phyloP scores from a whole-genome alignment of 2,113 vertebrate species.

The Thomomys bottae region DNA sequence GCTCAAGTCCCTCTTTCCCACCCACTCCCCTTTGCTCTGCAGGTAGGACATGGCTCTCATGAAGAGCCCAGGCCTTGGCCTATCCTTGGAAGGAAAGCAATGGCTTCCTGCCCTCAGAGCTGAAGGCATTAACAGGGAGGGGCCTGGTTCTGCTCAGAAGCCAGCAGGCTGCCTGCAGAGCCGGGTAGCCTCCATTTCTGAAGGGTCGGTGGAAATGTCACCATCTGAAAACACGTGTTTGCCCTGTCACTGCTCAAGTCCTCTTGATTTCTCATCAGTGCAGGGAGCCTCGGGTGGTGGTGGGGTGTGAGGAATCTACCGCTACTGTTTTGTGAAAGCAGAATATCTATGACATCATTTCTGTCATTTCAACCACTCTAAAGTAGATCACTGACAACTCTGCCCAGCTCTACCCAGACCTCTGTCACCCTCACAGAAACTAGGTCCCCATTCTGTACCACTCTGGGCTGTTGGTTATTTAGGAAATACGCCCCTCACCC shows the following conservation, averaged over 20 bases:
- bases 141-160: rapidly evolving
- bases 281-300: too few species aligned
- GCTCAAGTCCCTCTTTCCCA: background rate
- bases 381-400: background rate
- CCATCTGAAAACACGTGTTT: background rate
- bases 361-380: background rate
- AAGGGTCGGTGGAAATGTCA: rapidly evolving
- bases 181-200: background rate
- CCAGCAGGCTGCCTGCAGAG: background rate
- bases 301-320: too few species aligned
- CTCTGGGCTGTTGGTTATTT: background rate
- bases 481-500: background rate
- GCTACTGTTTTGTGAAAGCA: background rate
- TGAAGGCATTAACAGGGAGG: rapidly evolving
- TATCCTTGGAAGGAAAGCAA: background rate
- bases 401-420: background rate
- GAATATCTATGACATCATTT: rapidly evolving
- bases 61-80: background rate
- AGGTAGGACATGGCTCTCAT: background rate
- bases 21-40: background rate
- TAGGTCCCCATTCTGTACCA: rapidly evolving
- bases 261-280: background rate
- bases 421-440: background rate
- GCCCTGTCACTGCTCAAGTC: background rate
- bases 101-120: rapidly evolving